A percentile compares a stretch with the other conserved stretches of the same genome.
These are phyloP conservation scores for Agapornis canus DNA, from an alignment of 2,797 vertebrate genomes.

Conservation along the genomic window DNA sequence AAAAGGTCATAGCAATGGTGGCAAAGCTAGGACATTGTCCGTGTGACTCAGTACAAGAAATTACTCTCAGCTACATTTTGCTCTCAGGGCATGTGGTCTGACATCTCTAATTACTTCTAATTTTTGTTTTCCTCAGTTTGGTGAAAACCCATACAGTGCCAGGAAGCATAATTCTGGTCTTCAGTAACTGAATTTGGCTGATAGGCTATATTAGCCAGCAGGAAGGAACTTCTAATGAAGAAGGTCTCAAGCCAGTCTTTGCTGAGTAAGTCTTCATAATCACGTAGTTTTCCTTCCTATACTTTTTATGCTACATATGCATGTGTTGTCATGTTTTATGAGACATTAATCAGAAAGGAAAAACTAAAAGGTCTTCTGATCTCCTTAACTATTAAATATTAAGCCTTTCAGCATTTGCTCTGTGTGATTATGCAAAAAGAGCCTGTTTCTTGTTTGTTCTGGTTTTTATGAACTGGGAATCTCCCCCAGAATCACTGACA, in stretches of 20 bases:
- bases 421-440: neutral
- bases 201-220: neutral
- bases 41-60: neutral
- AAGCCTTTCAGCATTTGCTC: neutral
- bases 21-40: neutral
- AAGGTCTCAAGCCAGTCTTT: neutral
- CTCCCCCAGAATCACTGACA: neutral
- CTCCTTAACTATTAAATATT: neutral
- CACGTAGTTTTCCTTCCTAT: neutral
- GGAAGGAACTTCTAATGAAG: neutral
- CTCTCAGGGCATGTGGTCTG: neutral
- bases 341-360: neutral
- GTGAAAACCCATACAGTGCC: neutral
- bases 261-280: neutral
- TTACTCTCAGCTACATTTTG: neutral
- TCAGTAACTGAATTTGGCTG: neutral
- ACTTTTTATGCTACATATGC: neutral
- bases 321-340: neutral
- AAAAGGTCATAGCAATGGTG: rapidly evolving
- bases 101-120: neutral
- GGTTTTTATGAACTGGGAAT: neutral
- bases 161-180: neutral
- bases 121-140: neutral
- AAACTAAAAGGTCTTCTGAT: neutral
- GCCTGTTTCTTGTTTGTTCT: neutral